Conservation (phyloP, 2,888 invertebrate species). For the Opisthograptis luteolata region DNA sequence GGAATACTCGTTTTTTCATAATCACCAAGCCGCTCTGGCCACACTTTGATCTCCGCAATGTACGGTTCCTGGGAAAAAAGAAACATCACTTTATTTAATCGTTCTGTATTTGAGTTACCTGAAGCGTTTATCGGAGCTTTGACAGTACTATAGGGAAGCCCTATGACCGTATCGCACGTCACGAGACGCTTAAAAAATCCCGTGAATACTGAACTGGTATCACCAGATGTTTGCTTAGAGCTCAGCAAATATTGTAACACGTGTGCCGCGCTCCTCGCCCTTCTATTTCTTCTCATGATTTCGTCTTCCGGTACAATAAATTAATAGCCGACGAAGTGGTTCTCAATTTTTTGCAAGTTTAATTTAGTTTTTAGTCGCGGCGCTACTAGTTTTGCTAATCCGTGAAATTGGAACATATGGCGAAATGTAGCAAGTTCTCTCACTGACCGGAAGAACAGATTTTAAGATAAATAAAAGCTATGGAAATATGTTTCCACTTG, state of each 20-base stretch:
- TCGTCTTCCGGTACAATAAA: constrained; percentile 82
- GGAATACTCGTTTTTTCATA: constrained; percentile 81
- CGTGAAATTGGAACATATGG: constrained; percentile 65
- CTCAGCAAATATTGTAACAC: constrained; percentile 84
- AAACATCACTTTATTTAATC: constrained; percentile 52
- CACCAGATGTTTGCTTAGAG: constrained; percentile 76
- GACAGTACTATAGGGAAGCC: constrained; percentile 39
- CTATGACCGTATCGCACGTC: constrained; percentile 21
- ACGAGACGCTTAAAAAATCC: constrained; percentile 45
- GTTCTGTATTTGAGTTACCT: constrained; percentile 31
- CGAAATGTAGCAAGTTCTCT: constrained; percentile 39
- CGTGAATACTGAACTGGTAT: constrained; percentile 57
- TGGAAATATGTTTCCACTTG: constrained; percentile 62
- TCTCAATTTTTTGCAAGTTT: constrained; percentile 62
- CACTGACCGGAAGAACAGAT: constrained; percentile 64
- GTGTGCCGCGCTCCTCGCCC: constrained; percentile 74
- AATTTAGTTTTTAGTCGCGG: constrained; percentile 62
- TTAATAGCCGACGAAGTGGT: constrained; percentile 67
- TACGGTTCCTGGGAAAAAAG: constrained; percentile 74
- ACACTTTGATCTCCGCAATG: constrained; percentile 79
- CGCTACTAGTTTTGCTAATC: constrained; percentile 61
- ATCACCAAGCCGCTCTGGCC: constrained; percentile 78
- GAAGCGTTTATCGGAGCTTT: constrained; percentile 33
- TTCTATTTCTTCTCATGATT: constrained; percentile 82
- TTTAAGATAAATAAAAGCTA: constrained; percentile 42